phyloP scores from a whole-genome alignment of 2,888 invertebrate genomes.

The Schizotus pectinicornis region DNA sequence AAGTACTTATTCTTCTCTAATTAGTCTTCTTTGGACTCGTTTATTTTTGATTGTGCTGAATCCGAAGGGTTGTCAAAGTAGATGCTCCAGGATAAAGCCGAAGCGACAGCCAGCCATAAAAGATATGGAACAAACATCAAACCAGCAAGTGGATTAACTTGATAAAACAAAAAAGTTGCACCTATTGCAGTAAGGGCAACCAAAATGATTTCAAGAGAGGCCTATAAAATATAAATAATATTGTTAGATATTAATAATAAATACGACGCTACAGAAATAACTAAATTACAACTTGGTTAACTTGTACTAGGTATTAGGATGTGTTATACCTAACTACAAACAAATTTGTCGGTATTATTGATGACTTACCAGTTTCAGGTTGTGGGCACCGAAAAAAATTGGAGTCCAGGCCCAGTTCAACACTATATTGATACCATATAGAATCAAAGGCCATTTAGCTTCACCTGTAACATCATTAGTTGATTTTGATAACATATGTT shows the following conservation, averaged over 20 bases:
- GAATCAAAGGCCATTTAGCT: constrained; percentile 69
- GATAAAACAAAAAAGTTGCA: constrained; percentile 66
- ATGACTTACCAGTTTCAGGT: constrained; percentile 71
- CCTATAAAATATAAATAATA: constrained; percentile 59
- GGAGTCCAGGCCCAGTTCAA: constrained; percentile 89
- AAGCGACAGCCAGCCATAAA: constrained; percentile 74
- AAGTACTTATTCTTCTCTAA: too few species aligned
- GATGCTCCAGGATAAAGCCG: constrained; percentile 58
- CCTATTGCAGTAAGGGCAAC: constrained; percentile 66
- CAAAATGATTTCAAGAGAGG: constrained; percentile 65
- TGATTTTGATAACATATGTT: constrained; percentile 56
- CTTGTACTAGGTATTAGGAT: too few species aligned
- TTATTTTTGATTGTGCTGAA: constrained; percentile 46
- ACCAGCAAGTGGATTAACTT: constrained; percentile 69
- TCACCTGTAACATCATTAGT: constrained; percentile 30
- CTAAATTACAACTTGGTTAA: too few species aligned
- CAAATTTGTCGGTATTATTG: constrained; percentile 2
- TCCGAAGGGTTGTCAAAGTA: constrained; percentile 71
- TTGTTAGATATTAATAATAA: neutral
- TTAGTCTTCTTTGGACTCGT: constrained; percentile 38
- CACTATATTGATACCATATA: constrained; percentile 77
- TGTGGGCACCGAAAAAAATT: constrained; percentile 78
- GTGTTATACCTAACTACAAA: too few species aligned
- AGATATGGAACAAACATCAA: constrained; percentile 77
- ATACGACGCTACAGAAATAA: too few species aligned